These are phyloP conservation scores for Enteromius trimaculatus DNA, from an alignment of 2,797 vertebrate genomes.

Conservation along the genomic window DNA sequence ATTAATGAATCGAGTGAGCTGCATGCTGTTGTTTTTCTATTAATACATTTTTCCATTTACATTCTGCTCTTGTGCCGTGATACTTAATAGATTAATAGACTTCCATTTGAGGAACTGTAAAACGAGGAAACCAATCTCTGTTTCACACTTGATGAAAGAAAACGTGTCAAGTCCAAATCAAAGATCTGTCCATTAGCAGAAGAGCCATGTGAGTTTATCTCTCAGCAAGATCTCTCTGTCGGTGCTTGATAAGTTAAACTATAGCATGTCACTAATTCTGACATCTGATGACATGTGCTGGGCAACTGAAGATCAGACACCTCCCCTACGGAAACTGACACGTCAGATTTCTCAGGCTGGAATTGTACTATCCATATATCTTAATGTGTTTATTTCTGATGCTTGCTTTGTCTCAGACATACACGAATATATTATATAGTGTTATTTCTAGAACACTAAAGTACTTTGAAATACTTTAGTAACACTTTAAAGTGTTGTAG, in stretches of 20 bases:
- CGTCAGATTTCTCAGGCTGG: slow-evolving; percentile 39
- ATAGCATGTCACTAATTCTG: slow-evolving; percentile 16
- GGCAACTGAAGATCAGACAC: slow-evolving; percentile 11
- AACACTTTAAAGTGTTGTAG: neutral
- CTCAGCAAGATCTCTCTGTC: slow-evolving; percentile 29
- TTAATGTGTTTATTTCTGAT: neutral
- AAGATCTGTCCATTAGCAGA: slow-evolving; percentile 33
- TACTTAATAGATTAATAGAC: neutral
- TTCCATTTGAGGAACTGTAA: slow-evolving; percentile 22
- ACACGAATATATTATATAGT: neutral
- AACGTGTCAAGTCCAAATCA: slow-evolving; percentile 5
- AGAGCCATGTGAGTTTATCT: slow-evolving; percentile 19
- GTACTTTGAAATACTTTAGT: neutral
- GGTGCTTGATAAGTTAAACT: slow-evolving; percentile 30
- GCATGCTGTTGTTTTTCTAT: neutral
- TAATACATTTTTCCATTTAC: neutral
- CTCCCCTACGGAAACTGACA: slow-evolving; percentile 33
- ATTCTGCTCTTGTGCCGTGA: slow-evolving; percentile 5
- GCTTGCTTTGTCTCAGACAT: neutral
- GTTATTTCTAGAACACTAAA: neutral
- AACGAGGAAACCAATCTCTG: slow-evolving; percentile 14
- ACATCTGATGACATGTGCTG: neutral
- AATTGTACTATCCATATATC: slow-evolving; percentile 34
- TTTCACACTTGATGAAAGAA: slow-evolving; percentile 48
- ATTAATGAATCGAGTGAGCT: neutral